Conservation (phyloP, 2,113 vertebrate genomes). For the Alectura lathami region DNA sequence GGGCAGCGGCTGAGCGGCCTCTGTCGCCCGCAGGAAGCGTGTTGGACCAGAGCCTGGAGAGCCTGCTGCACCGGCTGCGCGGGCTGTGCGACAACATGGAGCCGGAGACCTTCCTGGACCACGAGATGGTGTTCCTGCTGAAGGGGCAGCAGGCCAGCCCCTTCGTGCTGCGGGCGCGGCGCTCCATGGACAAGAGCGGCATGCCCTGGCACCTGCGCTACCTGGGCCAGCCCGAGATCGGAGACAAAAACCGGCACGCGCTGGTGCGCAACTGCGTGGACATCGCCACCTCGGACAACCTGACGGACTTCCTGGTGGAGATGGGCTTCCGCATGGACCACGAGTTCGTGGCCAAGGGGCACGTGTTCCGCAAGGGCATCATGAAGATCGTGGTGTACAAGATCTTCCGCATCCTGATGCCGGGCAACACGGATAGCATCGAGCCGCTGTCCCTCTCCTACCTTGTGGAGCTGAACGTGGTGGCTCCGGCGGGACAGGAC, state of each 20-base stretch:
- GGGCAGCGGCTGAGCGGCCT: not conserved
- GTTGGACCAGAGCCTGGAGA: conserved; percentile 93
- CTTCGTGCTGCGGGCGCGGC: conserved; percentile 91
- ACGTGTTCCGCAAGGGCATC: conserved; percentile 91
- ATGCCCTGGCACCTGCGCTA: conserved; percentile 95
- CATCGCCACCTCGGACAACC: conserved; percentile 91
- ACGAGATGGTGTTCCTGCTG: conserved; percentile 95
- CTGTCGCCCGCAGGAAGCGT: conserved; percentile 84
- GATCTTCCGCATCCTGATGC: conserved; percentile 90
- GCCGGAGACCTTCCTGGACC: conserved; percentile 91
- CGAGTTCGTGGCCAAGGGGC: conserved; percentile 93
- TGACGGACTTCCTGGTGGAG: conserved; percentile 93
- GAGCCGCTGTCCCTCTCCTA: conserved; percentile 94
- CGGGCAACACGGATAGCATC: conserved; percentile 91
- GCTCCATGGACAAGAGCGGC: conserved; percentile 85
- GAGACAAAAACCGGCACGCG: conserved; percentile 92
- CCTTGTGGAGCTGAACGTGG: conserved; percentile 82
- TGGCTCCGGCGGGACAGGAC: conserved; percentile 79
- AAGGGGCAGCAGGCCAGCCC: conserved; percentile 98
- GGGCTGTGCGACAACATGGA: conserved; percentile 98
- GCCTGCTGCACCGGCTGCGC: conserved; percentile 91
- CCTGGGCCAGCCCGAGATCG: conserved; percentile 94
- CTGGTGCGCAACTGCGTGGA: conserved; percentile 96
- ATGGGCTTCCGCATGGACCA: conserved; percentile 99
- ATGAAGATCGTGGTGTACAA: conserved; percentile 97